Conservation (phyloP, 2,888 invertebrate genomes). For the Brenthis hecate region DNA sequence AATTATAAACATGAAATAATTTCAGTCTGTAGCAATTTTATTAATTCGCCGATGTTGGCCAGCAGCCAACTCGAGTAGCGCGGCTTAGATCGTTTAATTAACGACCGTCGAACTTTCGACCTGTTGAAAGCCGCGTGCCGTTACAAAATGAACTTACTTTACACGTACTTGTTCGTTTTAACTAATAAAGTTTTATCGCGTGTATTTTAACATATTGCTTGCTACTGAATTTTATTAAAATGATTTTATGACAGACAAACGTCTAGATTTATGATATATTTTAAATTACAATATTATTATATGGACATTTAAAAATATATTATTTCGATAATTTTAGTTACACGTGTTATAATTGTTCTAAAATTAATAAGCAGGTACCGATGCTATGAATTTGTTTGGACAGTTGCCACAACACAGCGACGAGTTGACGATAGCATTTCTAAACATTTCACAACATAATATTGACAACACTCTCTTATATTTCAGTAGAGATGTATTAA, state of each 20-base stretch:
- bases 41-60: slow-evolving; percentile 70
- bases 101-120: slow-evolving; percentile 79
- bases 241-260: too few relatives aligned
- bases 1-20: slow-evolving; percentile 46
- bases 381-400: slow-evolving; percentile 48
- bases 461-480: slow-evolving; percentile 50
- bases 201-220: slow-evolving; percentile 26
- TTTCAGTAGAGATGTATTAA: slow-evolving; percentile 48
- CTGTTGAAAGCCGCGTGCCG: slow-evolving; percentile 76
- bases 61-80: slow-evolving; percentile 66
- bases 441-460: slow-evolving; percentile 49
- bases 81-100: slow-evolving; percentile 80
- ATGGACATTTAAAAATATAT: too few relatives aligned
- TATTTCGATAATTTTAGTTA: too few relatives aligned
- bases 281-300: too few relatives aligned
- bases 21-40: slow-evolving; percentile 72
- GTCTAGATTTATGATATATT: too few relatives aligned
- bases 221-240: neutral
- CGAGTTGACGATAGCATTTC: slow-evolving; percentile 41
- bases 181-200: slow-evolving; percentile 51
- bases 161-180: slow-evolving; percentile 61
- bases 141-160: slow-evolving; percentile 67
- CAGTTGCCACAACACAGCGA: slow-evolving; percentile 49
- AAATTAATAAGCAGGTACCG: slow-evolving; percentile 32
- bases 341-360: slow-evolving; percentile 4